Evolutionary conservation across 2,113 vertebrate genomes (phyloP).

Genomic region (Chionodraco myersi): DNA sequence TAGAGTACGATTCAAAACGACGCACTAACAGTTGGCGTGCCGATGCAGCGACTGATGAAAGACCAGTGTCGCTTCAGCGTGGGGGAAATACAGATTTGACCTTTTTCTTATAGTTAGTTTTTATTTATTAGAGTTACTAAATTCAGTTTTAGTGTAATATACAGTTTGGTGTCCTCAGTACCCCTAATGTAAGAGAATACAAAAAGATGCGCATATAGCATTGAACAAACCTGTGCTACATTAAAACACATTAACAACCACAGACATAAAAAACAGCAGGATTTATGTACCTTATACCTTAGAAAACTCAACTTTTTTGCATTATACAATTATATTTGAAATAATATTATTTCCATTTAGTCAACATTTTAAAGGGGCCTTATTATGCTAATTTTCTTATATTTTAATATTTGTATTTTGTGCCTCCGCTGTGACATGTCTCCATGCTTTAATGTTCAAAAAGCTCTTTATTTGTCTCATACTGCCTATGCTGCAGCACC

Average conservation of each 20-base stretch:
- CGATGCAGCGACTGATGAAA: slow-evolving; percentile 7
- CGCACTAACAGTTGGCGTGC: neutral
- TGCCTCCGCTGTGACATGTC: too few species aligned
- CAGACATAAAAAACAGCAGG: neutral
- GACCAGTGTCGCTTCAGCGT: neutral
- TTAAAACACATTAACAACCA: neutral
- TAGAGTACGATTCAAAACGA: slow-evolving; percentile 17
- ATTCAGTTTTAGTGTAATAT: neutral
- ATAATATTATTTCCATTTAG: neutral
- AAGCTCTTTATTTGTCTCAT: too few species aligned
- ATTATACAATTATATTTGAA: neutral
- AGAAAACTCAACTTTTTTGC: neutral
- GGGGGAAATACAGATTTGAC: neutral
- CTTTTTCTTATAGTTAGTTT: neutral
- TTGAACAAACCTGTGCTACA: neutral
- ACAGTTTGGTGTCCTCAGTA: neutral
- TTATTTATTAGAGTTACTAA: neutral
- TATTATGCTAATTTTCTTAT: too few species aligned
- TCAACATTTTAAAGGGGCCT: too few species aligned
- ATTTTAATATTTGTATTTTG: too few species aligned
- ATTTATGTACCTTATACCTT: neutral
- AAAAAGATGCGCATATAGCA: neutral
- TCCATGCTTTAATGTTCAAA: too few species aligned
- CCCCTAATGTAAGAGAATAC: neutral
- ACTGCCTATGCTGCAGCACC: too few species aligned